Percentiles rank a stretch among this genome's conserved stretches.
Evolutionary conservation across 2,113 vertebrate species (phyloP).

Genomic region (Anoplopoma fimbria): DNA sequence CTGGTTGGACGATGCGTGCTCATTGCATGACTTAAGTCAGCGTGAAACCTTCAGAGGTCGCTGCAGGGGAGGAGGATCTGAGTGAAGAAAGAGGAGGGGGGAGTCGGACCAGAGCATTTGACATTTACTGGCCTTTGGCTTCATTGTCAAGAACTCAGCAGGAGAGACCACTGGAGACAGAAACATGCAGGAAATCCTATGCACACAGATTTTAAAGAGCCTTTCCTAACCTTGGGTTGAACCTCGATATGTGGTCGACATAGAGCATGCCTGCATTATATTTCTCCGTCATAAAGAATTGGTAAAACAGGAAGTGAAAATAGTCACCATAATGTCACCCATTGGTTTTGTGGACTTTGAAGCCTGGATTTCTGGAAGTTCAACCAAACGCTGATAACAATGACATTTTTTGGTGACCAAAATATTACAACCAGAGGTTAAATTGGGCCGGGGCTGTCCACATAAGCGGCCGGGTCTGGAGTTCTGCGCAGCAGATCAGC

Average conservation of each 20-base stretch:
- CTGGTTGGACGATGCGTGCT: background rate
- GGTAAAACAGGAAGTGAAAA: background rate
- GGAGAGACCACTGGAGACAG: slow-evolving; percentile 42
- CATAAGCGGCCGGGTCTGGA: too few relatives aligned
- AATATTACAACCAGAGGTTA: too few relatives aligned
- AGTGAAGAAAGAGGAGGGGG: slow-evolving; percentile 23
- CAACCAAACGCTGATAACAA: too few relatives aligned
- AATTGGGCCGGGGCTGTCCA: too few relatives aligned
- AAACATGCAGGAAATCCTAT: slow-evolving; percentile 21
- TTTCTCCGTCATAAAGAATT: background rate
- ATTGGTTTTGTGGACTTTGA: too few relatives aligned
- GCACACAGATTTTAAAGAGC: slow-evolving; percentile 20
- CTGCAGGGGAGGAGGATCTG: slow-evolving; percentile 25
- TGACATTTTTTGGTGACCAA: too few relatives aligned
- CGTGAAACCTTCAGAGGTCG: slow-evolving; percentile 21
- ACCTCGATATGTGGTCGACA: slow-evolving; percentile 4
- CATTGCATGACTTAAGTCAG: slow-evolving; percentile 19
- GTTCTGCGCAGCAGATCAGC: too few relatives aligned
- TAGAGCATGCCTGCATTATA: background rate
- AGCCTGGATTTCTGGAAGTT: too few relatives aligned
- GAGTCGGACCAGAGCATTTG: slow-evolving; percentile 59
- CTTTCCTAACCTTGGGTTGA: background rate
- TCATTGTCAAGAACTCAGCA: slow-evolving; percentile 64
- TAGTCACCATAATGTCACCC: background rate
- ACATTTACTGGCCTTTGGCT: slow-evolving; percentile 80